Conservation (phyloP, 2,888 invertebrate species). For the Plemyria rubiginata region DNA sequence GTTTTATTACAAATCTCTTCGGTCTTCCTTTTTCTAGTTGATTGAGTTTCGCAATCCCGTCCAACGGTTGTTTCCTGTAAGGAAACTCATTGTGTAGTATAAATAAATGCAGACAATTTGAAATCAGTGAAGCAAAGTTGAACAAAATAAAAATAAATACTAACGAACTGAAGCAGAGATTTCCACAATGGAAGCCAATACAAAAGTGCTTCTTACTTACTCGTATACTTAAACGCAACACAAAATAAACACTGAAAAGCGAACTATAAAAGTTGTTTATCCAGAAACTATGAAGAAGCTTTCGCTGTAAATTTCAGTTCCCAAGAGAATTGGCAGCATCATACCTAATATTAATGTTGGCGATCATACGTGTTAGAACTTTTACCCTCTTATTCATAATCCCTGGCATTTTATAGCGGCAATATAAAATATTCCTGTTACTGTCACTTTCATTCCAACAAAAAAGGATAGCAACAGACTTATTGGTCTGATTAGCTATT, state of each 20-base stretch:
- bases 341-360: conserved; percentile 23
- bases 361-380: conserved; percentile 20
- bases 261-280: conserved; percentile 17
- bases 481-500: too few species aligned
- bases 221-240: conserved; percentile 10
- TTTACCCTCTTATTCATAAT: too few species aligned
- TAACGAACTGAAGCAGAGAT: conserved; percentile 25
- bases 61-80: conserved; percentile 62
- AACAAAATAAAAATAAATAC: conserved; percentile 34
- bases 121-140: conserved; percentile 18
- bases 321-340: conserved; percentile 15
- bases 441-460: too few species aligned
- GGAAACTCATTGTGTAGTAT: conserved; percentile 54
- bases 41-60: conserved; percentile 56
- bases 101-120: conserved; percentile 32
- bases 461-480: too few species aligned
- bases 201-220: conserved; percentile 13
- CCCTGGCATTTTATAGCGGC: too few species aligned
- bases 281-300: conserved; percentile 13
- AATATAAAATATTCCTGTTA: too few species aligned
- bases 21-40: conserved; percentile 62
- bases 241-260: conserved; percentile 18
- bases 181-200: conserved; percentile 18
- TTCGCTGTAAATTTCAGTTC: conserved; percentile 21
- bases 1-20: conserved; percentile 62